Evolutionary conservation across 2,113 vertebrate species (phyloP).

Genomic region (Rallus limicola): DNA sequence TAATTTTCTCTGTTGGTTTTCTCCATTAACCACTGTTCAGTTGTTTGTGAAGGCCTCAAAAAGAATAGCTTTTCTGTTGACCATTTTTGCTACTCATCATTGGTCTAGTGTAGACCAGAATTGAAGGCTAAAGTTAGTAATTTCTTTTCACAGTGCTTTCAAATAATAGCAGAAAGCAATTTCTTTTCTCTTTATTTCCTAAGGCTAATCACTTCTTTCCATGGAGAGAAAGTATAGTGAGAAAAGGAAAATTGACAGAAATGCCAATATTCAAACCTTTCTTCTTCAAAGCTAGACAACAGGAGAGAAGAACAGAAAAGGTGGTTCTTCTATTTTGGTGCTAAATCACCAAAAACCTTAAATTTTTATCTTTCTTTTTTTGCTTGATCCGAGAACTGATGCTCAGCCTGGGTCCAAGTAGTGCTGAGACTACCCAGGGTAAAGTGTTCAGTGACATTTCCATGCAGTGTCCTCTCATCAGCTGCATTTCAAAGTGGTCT

Average conservation of each 20-base stretch:
- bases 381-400: background rate
- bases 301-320: background rate
- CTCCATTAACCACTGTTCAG: background rate
- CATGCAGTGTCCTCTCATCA: background rate
- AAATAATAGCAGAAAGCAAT: conserved; percentile 2
- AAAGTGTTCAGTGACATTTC: background rate
- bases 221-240: background rate
- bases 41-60: background rate
- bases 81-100: background rate
- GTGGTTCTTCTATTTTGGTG: background rate
- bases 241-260: background rate
- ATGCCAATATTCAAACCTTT: background rate
- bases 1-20: conserved; percentile 46
- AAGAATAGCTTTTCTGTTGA: background rate
- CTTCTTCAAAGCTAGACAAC: background rate
- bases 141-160: background rate
- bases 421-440: background rate
- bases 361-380: background rate
- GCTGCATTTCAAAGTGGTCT: background rate
- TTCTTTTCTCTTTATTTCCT: background rate
- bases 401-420: background rate
- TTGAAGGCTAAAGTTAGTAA: background rate
- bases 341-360: background rate
- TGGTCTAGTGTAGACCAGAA: background rate
- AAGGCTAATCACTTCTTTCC: background rate